Conservation (phyloP, 2,888 invertebrate species). For the Stenoptilia bipunctidactyla region DNA sequence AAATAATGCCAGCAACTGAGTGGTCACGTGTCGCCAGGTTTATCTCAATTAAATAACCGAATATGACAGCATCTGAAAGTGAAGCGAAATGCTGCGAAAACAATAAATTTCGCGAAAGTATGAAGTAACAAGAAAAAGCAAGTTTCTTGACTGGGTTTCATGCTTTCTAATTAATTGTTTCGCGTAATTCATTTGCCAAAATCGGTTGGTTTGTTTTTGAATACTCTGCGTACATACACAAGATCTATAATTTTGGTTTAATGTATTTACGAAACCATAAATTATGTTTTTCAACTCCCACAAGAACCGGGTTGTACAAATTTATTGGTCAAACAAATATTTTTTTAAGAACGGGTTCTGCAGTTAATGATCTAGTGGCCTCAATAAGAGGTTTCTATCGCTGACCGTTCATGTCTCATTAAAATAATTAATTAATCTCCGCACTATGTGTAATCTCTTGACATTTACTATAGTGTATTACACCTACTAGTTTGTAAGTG, state of each 20-base stretch:
- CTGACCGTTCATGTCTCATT: too few species aligned
- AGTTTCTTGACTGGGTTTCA: slow-evolving; percentile 17
- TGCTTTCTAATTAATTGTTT: slow-evolving; percentile 35
- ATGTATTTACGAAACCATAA: too few species aligned
- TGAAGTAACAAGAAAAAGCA: background rate
- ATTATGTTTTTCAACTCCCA: too few species aligned
- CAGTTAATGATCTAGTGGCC: slow-evolving; percentile 35
- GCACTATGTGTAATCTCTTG: too few species aligned
- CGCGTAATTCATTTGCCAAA: slow-evolving; percentile 12
- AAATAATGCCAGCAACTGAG: too few species aligned
- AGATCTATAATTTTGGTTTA: too few species aligned
- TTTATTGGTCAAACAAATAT: slow-evolving; percentile 34
- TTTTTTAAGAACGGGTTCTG: slow-evolving; percentile 34
- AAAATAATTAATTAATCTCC: too few species aligned
- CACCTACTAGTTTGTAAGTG: too few species aligned
- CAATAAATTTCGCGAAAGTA: slow-evolving; percentile 1
- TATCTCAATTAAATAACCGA: background rate
- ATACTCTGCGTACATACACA: background rate
- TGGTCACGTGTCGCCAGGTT: too few species aligned
- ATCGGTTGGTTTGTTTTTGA: background rate
- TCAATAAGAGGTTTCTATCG: slow-evolving; percentile 19
- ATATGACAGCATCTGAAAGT: too few species aligned
- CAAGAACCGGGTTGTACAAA: too few species aligned
- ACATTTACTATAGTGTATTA: too few species aligned
- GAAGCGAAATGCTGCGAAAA: background rate